Evolutionary conservation across 2,113 vertebrate species (phyloP).

Genomic region (Microtus richardsoni): DNA sequence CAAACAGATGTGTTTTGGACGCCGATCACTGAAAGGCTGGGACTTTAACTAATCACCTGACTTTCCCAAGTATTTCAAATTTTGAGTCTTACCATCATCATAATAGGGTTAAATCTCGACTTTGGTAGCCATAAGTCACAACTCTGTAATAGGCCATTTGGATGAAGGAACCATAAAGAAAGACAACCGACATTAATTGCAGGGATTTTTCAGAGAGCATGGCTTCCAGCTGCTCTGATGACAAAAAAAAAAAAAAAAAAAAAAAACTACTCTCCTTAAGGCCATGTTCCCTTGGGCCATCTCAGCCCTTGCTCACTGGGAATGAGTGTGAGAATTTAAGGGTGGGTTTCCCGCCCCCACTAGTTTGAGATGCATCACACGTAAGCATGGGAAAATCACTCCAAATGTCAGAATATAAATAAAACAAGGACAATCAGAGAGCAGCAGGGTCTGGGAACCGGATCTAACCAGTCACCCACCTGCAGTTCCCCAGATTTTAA

Average conservation of each 20-base stretch:
- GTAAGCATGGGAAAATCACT: constrained; percentile 61
- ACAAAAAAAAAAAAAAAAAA: background rate
- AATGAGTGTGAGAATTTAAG: constrained; percentile 42
- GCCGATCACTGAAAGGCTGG: constrained; percentile 1
- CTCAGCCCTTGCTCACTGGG: constrained; percentile 24
- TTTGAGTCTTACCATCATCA: constrained; percentile 42
- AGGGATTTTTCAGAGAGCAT: constrained; percentile 58
- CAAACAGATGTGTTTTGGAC: constrained; percentile 55
- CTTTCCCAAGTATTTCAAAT: constrained; percentile 54
- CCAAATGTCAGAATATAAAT: constrained; percentile 75
- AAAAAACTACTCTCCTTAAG: background rate
- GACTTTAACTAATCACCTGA: constrained; percentile 38
- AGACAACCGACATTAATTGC: background rate
- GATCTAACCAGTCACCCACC: constrained; percentile 63
- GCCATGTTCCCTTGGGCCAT: background rate
- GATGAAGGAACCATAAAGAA: constrained; percentile 40
- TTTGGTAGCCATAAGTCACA: constrained; percentile 40
- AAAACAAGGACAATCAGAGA: constrained; percentile 70
- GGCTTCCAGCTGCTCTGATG: constrained; percentile 38
- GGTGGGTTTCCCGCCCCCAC: background rate
- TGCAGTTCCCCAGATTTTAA: constrained; percentile 66
- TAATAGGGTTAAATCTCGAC: constrained; percentile 43
- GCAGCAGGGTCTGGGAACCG: constrained; percentile 62
- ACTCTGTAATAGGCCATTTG: constrained; percentile 5
- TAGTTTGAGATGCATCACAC: constrained; percentile 6